Percentiles rank a stretch among this genome's conserved stretches.
Conservation (phyloP, 2,113 vertebrate species). For the Edolisoma coerulescens region DNA sequence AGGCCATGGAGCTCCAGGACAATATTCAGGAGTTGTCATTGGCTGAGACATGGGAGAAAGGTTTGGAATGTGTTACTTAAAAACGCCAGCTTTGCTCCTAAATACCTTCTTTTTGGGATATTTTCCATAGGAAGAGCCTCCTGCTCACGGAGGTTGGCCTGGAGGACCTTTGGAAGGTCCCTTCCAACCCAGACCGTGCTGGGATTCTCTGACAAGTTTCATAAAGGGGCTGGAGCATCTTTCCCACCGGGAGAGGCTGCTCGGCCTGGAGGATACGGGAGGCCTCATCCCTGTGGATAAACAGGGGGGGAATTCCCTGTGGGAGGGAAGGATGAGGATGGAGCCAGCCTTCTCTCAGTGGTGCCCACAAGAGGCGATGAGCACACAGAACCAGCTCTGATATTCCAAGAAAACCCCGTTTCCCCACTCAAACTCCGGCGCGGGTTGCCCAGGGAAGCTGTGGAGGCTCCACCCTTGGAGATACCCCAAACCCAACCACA, state of each 20-base stretch:
- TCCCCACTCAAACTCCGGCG: accelerated
- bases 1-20: neutral
- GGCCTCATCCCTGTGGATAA: neutral
- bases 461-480: neutral
- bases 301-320: neutral
- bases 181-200: neutral
- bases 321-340: neutral
- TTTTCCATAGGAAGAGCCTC: neutral
- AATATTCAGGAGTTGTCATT: neutral
- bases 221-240: neutral
- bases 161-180: neutral
- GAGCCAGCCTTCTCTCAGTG: neutral
- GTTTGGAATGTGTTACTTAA: neutral
- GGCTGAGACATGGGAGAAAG: neutral
- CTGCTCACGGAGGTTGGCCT: neutral
- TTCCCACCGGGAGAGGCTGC: neutral
- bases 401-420: neutral
- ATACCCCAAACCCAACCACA: neutral
- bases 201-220: neutral
- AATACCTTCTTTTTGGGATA: neutral
- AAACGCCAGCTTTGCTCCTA: neutral
- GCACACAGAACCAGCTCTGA: accelerated
- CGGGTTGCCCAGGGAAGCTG: neutral
- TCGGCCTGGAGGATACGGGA: neutral
- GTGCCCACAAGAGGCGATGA: neutral